A percentile compares a stretch with the other conserved stretches of the same genome.
Evolutionary conservation across 2,797 vertebrate genomes (phyloP).

Genomic region (Halcyon leucocephala): DNA sequence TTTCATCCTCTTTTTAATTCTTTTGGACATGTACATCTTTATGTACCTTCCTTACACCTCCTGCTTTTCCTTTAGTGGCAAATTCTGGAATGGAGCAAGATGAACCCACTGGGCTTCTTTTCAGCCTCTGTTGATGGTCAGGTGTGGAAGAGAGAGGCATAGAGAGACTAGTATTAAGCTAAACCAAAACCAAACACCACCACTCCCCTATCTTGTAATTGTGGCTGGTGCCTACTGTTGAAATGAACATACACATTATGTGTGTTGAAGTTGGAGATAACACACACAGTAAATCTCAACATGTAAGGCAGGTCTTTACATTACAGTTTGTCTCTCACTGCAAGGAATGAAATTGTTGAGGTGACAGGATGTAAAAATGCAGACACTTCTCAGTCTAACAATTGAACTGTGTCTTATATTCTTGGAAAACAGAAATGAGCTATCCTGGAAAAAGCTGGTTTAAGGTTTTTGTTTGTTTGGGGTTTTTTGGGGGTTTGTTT

Average conservation of each 20-base stretch:
- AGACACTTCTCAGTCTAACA: neutral
- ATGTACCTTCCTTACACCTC: neutral
- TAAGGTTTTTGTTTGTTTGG: too few species aligned
- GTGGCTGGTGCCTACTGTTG: neutral
- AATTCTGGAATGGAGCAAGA: neutral
- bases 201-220: neutral
- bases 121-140: neutral
- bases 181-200: neutral
- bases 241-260: neutral
- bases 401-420: neutral
- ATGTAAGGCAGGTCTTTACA: neutral
- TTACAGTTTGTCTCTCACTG: neutral
- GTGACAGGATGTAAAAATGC: neutral
- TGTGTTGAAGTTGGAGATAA: neutral
- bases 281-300: neutral
- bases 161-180: neutral
- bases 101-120: neutral
- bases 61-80: neutral
- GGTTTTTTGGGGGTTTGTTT: neutral
- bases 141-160: neutral
- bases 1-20: neutral
- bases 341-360: neutral
- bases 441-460: neutral
- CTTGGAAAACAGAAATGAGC: neutral
- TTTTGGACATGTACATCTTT: fast-evolving